Evolutionary conservation across 2,113 vertebrate genomes (phyloP).

Genomic region (Jacana jacana): DNA sequence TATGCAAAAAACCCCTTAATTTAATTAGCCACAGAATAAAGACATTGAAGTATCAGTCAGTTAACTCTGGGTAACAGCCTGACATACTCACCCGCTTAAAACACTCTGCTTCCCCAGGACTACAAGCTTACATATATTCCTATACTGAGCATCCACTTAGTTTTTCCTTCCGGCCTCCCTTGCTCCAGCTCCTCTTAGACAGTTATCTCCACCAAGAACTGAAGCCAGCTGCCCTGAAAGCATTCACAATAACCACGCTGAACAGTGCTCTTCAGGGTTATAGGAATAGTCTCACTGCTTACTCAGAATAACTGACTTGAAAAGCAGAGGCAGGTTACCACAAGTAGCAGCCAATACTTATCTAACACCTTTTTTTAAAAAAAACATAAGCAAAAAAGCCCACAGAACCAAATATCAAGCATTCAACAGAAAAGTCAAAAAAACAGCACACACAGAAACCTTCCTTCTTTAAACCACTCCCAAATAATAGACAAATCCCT

Average conservation of each 20-base stretch:
- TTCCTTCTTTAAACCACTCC: not conserved
- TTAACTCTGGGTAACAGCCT: not conserved
- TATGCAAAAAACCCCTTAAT: not conserved
- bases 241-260: rapidly evolving
- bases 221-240: not conserved
- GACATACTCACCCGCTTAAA: not conserved
- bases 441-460: not conserved
- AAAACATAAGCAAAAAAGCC: not conserved
- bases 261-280: not conserved
- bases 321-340: not conserved
- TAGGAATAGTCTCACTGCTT: rapidly evolving
- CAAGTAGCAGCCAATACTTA: not conserved
- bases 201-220: not conserved
- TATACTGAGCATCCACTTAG: rapidly evolving
- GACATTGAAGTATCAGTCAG: not conserved
- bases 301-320: not conserved
- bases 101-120: rapidly evolving
- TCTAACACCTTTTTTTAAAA: not conserved
- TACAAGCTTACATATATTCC: rapidly evolving
- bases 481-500: not conserved
- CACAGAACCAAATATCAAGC: not conserved
- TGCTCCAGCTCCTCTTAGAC: not conserved
- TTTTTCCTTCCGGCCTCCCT: not conserved
- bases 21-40: not conserved
- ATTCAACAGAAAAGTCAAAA: not conserved